Conservation (phyloP, 1,140 invertebrate genomes). For the Trinorchestia longiramus region DNA sequence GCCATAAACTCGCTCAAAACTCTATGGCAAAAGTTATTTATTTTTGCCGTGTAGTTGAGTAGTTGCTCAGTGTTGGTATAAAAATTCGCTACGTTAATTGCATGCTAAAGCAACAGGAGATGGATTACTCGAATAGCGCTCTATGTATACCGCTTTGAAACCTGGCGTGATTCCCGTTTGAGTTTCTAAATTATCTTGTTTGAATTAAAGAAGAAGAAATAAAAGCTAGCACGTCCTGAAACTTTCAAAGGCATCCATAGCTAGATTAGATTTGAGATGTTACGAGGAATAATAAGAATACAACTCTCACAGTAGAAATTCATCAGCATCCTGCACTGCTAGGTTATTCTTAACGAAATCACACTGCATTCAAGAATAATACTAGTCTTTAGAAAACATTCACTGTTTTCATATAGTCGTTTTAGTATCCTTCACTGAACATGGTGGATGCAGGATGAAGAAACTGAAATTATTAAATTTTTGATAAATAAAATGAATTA, state of each 20-base stretch:
- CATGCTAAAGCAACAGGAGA: conserved; percentile 55
- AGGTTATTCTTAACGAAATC: not conserved
- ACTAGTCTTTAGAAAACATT: not conserved
- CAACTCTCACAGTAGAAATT: not conserved
- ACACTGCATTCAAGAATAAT: not conserved
- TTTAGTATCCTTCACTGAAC: not conserved
- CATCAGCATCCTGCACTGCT: not conserved
- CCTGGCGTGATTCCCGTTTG: conserved; percentile 18
- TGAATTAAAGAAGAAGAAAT: not conserved
- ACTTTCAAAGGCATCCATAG: not conserved
- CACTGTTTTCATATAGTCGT: not conserved
- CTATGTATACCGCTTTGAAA: conserved; percentile 26
- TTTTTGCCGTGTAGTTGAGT: conserved; percentile 46
- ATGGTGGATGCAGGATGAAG: not conserved
- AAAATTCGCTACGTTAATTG: conserved; percentile 51
- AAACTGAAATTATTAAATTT: not conserved
- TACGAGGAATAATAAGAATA: not conserved
- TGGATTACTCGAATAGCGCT: conserved; percentile 31
- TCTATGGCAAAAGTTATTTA: not conserved
- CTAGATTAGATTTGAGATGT: conserved; percentile 1
- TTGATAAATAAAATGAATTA: not conserved
- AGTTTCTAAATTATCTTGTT: not conserved
- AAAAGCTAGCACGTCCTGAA: not conserved
- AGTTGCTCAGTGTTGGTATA: conserved; percentile 47
- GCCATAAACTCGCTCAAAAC: conserved; percentile 50